phyloP scores from a whole-genome alignment of 1,140 invertebrate genomes.

The Leptestheria dahalacensis region DNA sequence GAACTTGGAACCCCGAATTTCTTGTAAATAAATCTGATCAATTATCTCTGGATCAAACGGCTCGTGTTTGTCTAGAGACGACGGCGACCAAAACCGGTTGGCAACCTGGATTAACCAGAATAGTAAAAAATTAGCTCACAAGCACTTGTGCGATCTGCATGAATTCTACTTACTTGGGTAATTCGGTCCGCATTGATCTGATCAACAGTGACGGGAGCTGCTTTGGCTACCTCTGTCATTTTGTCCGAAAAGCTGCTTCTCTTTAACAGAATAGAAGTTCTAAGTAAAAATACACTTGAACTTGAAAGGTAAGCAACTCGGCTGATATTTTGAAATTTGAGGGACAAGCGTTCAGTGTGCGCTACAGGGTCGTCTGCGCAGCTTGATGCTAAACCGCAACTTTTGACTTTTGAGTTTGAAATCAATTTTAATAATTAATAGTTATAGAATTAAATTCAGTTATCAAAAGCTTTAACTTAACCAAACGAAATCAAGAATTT shows the following conservation, averaged over 20 bases:
- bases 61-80: constrained; percentile 47
- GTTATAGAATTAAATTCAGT: too few relatives aligned
- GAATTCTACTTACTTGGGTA: constrained; percentile 42
- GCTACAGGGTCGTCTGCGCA: too few relatives aligned
- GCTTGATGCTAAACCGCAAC: too few relatives aligned
- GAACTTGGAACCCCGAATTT: constrained; percentile 62
- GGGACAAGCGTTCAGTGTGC: too few relatives aligned
- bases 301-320: too few relatives aligned
- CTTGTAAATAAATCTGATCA: constrained; percentile 62
- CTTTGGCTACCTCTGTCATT: not conserved
- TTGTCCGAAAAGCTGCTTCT: too few relatives aligned
- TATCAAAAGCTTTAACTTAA: too few relatives aligned
- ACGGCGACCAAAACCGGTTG: constrained; percentile 74
- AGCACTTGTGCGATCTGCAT: constrained; percentile 6
- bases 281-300: too few relatives aligned
- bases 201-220: constrained; percentile 42
- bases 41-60: constrained; percentile 56
- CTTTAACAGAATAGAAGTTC: too few relatives aligned
- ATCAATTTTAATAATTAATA: too few relatives aligned
- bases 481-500: not conserved
- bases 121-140: constrained; percentile 6
- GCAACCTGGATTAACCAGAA: constrained; percentile 65
- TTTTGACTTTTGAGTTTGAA: too few relatives aligned
- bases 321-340: too few relatives aligned
- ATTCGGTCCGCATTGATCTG: constrained; percentile 69